Base-by-base conservation (phyloP, 2,797 vertebrate genomes). In the Rhinella marina region DNA sequence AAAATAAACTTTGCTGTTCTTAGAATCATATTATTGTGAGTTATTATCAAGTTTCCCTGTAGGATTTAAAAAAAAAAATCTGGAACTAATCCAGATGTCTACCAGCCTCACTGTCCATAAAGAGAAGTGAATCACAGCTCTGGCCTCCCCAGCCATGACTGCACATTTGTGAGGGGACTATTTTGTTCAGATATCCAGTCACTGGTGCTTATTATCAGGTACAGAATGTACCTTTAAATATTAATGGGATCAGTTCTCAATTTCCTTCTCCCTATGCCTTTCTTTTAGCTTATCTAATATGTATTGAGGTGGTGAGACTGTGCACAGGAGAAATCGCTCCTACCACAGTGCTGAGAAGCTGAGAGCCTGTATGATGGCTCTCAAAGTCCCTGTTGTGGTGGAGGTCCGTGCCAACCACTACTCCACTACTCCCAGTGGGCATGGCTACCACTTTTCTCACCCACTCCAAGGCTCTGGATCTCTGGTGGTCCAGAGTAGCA, bases 1-100 rank as follows among this genome's bases (percentile, higher is more conserved):
- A 86, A 78, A 86, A 86, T 68, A 86, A 79, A 78, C 73, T 29
- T 61, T 59, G 14, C 73, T 62, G 62, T 86, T 81, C 76, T 21
- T 70, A 48, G 50, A 57, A 59, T 70, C 50, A 62, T 77, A 62
- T 75, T 84, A 84, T 57, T 41, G 21, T 68, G 61, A 77, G 57
- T 85, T 76, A 77, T 68, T 79, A 57, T 59, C 9, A 59, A n/a
- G 85, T 80, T 86, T 81, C 27, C 62, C 21, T 72, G 41, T 32
- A 86, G 52, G 62, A 86, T 86, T 57, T 2, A 41, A 41, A 41
- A 41, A 41, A 41, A 70, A 68, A 19, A 27, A 27, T 3, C 25
- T 80, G 64, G 52, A 80, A 80, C 1, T 17, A 16, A 56, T 48
- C 77, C 57, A 70, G 75, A 66, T 19, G 59, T 68, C 50, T 80